phyloP scores from a whole-genome alignment of 35 echinoderm and acorn worm genomes.

The Ophioderma brevispina region DNA sequence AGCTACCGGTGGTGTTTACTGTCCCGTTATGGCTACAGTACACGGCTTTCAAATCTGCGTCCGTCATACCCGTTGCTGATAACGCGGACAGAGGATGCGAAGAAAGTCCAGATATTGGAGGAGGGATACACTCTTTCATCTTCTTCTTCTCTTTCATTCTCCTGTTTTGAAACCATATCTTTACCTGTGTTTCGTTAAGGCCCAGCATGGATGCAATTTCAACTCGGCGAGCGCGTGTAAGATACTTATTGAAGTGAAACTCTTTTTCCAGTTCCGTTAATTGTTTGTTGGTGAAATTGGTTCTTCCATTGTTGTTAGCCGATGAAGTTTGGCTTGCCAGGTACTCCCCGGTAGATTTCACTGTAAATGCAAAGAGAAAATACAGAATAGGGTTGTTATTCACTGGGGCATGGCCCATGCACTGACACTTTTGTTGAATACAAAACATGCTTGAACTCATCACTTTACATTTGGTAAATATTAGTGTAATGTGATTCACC shows the following conservation, averaged over 20 bases:
- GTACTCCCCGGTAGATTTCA: neutral
- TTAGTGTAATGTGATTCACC: too few relatives aligned
- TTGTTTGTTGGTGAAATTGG: conserved; percentile 99
- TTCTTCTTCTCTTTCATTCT: conserved; percentile 99
- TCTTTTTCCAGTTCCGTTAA: conserved; percentile 98
- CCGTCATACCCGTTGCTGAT: neutral
- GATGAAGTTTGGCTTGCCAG: neutral
- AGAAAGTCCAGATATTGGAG: conserved; percentile 41
- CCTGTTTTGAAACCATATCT: conserved; percentile 99
- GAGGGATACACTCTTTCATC: conserved; percentile 94
- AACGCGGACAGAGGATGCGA: neutral
- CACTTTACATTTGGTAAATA: too few relatives aligned
- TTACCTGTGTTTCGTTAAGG: conserved; percentile 94
- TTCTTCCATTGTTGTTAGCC: conserved; percentile 69
- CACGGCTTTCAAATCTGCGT: neutral
- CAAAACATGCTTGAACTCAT: too few relatives aligned
- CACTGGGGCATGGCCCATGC: too few relatives aligned
- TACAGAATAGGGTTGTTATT: too few relatives aligned
- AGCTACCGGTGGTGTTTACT: neutral
- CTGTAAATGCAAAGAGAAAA: neutral
- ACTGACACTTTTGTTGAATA: too few relatives aligned
- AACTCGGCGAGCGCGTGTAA: conserved; percentile 90
- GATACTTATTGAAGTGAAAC: conserved; percentile 99
- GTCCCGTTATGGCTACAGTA: neutral
- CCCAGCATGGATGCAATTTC: conserved; percentile 97